A percentile compares a stretch with the other conserved stretches of the same genome.
These are phyloP conservation scores for Holcopasites calliopsidis DNA, from an alignment of 1,140 invertebrate genomes.

Conservation along the genomic window DNA sequence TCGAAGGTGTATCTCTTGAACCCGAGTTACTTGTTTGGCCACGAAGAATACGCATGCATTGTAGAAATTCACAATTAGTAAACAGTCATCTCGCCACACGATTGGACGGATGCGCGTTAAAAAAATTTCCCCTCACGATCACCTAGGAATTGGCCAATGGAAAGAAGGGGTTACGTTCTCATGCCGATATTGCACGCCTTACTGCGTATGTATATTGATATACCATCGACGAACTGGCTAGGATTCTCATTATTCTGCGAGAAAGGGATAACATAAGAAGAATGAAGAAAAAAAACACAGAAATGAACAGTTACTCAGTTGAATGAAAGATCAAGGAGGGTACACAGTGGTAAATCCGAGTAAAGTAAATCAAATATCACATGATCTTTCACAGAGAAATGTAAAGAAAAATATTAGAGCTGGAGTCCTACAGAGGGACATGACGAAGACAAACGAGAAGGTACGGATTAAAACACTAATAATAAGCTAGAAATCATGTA, in stretches of 20 bases:
- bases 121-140: neutral
- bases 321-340: constrained; percentile 2
- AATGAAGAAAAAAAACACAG: neutral
- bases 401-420: neutral
- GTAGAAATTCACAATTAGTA: neutral
- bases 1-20: neutral
- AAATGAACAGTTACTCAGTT: neutral
- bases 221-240: neutral
- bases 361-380: neutral
- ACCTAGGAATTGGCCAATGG: neutral
- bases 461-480: neutral
- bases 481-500: constrained; percentile 4
- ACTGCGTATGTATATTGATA: constrained; percentile 5
- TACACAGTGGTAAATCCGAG: neutral
- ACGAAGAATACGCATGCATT: constrained; percentile 65
- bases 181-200: constrained; percentile 47
- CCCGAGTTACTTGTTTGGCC: constrained; percentile 60
- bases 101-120: constrained; percentile 51
- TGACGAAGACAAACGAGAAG: neutral
- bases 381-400: neutral
- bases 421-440: neutral
- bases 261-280: neutral
- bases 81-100: constrained; percentile 22
- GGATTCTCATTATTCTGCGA: neutral
- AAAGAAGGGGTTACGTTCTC: constrained; percentile 4